Evolutionary conservation across 1,140 invertebrate genomes (phyloP), one percentile per base, ranked within the genome.

Genomic region (Papilio polyxenes): DNA sequence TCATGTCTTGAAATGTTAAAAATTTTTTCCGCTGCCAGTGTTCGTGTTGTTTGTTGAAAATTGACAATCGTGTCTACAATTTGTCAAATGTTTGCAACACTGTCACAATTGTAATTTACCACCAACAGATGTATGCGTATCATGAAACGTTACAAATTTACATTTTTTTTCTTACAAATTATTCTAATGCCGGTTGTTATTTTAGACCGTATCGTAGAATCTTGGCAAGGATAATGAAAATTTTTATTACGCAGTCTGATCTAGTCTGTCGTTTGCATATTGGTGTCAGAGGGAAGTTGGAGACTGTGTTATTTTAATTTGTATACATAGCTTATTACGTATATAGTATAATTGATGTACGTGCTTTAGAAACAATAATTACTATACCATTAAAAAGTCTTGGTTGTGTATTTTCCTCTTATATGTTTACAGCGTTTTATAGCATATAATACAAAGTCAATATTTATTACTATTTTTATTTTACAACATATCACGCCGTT

Each of bases 171-270:
- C 11, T 23, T 53, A 23, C 17, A 51, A 49, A 44, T 76, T 15
- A 76, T 76, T 53, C 51, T 77, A 77, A 56, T 37, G 49, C 44
- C 48, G 49, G 11, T 23, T 53, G 75, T 77, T 77, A 77, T 77
- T 77, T 77, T 51, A 77, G 75, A 49, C 51, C 75, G 56, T 77
- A 77, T 77, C 75, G 49, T 53, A 53, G 75, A 77, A 77, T 77
- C 75, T 77, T 77, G 75, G 75, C 75, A 77, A 53, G 31, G 48
- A 77, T 37, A 77, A 51, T 56, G 75, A 77, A 77, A 56, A 51
- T 56, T 77, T 77, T 77, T 77, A 77, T 77, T 77, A 51, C 65
- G 31, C 75, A 77, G 51, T 53, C 75, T 77, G 11, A 20, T 56
- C 53, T 37, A 53, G 51, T 53, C 31, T 77, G n/a, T 77, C 75